A percentile compares a stretch with the other conserved stretches of the same genome.
These are phyloP conservation scores for Pterostichus niger DNA, from an alignment of 2,888 invertebrate genomes.

Conservation along the genomic window DNA sequence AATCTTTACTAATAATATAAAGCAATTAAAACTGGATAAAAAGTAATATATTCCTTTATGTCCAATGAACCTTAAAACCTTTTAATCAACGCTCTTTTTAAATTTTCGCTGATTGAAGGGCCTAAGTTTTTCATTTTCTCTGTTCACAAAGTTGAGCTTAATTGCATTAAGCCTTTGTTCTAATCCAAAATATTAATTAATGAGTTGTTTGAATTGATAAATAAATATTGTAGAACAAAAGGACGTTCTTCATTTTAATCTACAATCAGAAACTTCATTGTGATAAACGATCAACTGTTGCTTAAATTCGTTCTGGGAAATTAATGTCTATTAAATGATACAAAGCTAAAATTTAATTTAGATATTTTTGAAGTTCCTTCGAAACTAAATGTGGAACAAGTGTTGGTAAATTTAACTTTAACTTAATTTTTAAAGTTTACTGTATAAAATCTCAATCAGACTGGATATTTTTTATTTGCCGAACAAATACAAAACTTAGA, in stretches of 20 bases:
- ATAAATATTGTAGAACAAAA: background rate
- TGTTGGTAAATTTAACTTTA: conserved; percentile 18
- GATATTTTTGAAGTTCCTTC: background rate
- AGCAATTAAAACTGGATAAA: conserved; percentile 44
- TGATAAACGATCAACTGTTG: too few species aligned
- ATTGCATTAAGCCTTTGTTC: conserved; percentile 8
- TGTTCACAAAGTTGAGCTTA: background rate
- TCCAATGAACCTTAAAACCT: conserved; percentile 25
- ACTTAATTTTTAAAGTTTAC: conserved; percentile 42
- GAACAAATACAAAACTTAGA: conserved; percentile 28
- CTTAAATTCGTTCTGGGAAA: background rate
- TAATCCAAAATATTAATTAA: background rate
- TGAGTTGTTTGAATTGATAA: background rate
- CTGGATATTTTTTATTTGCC: conserved; percentile 27
- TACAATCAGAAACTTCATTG: too few species aligned
- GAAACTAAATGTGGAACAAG: conserved; percentile 23
- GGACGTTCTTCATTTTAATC: too few species aligned
- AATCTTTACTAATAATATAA: conserved; percentile 24
- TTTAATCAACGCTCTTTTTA: conserved; percentile 44
- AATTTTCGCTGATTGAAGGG: conserved; percentile 4
- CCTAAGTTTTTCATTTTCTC: conserved; percentile 1
- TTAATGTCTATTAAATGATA: background rate
- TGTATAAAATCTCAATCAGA: conserved; percentile 39
- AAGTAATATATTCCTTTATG: conserved; percentile 39
- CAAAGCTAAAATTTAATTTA: background rate